Conservation (phyloP, 2,888 invertebrate species). For the Agonopterix subpropinquella region DNA sequence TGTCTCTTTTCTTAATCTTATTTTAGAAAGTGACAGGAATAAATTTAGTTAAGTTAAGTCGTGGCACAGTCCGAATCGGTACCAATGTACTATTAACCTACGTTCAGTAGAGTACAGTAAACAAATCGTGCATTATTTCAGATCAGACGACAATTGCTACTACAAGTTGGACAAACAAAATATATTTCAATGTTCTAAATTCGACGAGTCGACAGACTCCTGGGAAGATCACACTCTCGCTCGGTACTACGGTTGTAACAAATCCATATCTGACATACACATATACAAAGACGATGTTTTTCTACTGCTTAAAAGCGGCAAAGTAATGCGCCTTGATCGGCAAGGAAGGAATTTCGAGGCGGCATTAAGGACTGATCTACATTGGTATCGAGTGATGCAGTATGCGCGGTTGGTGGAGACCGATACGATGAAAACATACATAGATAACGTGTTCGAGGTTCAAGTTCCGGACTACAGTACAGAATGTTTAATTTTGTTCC, state of each 20-base stretch:
- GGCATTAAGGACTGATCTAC: neutral
- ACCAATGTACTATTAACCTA: neutral
- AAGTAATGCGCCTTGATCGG: constrained; percentile 12
- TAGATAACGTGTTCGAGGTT: neutral
- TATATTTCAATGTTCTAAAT: constrained; percentile 13
- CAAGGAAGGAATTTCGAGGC: constrained; percentile 1
- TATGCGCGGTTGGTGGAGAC: neutral
- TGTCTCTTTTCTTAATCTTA: no score
- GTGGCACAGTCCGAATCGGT: no score
- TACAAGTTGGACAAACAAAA: constrained; percentile 19
- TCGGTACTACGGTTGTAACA: constrained; percentile 19
- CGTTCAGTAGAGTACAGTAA: neutral
- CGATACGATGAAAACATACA: neutral
- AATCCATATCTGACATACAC: constrained; percentile 16
- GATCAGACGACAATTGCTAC: constrained; percentile 24
- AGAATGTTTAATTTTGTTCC: constrained; percentile 17
- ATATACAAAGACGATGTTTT: constrained; percentile 21
- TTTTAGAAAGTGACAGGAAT: no score
- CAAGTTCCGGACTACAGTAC: constrained; percentile 3
- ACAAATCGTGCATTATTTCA: constrained; percentile 11
- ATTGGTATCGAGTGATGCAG: no score
- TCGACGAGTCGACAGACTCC: constrained; percentile 4
- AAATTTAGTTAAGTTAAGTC: no score
- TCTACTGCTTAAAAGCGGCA: constrained; percentile 27
- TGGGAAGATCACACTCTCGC: constrained; percentile 19